phyloP scores from a whole-genome alignment of 2,797 vertebrate genomes.

The Varecia variegata region DNA sequence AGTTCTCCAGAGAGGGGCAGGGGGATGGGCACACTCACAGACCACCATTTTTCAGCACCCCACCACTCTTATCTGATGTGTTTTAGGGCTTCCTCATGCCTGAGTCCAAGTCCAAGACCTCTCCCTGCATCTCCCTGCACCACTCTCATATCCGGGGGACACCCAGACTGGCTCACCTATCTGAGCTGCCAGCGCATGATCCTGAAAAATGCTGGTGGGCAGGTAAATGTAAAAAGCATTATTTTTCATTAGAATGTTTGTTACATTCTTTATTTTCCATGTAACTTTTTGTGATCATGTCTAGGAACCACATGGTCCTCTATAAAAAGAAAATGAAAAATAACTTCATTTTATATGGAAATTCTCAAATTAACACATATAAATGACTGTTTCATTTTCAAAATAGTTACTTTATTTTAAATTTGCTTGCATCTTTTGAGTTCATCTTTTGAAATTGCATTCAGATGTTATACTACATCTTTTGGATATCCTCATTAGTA shows the following conservation, averaged over 20 bases:
- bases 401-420: background rate
- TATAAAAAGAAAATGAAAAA: constrained; percentile 1
- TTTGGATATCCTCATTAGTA: background rate
- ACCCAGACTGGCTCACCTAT: too few species aligned
- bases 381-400: background rate
- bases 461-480: background rate
- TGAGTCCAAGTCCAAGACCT: too few species aligned
- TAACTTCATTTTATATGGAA: background rate
- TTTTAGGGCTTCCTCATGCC: too few species aligned
- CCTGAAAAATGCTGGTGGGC: too few species aligned
- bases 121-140: too few species aligned
- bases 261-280: background rate
- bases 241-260: background rate
- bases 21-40: too few species aligned
- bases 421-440: background rate
- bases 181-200: too few species aligned
- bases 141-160: too few species aligned
- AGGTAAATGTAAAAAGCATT: too few species aligned
- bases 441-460: background rate
- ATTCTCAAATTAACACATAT: background rate
- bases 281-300: background rate
- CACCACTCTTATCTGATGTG: too few species aligned
- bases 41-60: too few species aligned
- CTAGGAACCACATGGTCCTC: background rate
- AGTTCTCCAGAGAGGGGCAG: too few species aligned